phyloP scores from a whole-genome alignment of 2,888 invertebrate genomes.

The Anagyrus pseudococci region DNA sequence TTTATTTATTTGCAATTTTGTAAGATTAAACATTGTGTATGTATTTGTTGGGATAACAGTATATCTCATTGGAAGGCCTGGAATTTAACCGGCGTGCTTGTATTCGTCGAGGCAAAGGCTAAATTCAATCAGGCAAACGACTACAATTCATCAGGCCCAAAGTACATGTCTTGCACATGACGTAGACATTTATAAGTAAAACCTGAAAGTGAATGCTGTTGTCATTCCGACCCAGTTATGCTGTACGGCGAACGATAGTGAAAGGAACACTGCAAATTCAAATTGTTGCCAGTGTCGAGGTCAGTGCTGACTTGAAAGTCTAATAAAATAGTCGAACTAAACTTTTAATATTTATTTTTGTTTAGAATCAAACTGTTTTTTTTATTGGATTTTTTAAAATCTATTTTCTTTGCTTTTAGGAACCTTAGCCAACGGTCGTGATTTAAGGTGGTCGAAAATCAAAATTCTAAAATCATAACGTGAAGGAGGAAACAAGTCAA shows the following conservation, averaged over 20 bases:
- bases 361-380: no score
- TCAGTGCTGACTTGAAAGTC: constrained; percentile 26
- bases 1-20: no score
- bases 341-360: background rate
- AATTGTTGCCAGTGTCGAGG: constrained; percentile 40
- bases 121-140: constrained; percentile 9
- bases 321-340: background rate
- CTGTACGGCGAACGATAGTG: constrained; percentile 34
- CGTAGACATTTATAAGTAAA: constrained; percentile 32
- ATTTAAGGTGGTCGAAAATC: background rate
- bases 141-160: constrained; percentile 18
- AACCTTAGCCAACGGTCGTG: background rate
- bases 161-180: constrained; percentile 28
- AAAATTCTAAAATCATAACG: background rate
- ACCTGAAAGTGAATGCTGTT: constrained; percentile 39
- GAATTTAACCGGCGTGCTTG: no score
- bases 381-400: background rate
- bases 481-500: background rate
- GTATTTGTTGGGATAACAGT: no score
- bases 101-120: background rate
- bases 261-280: constrained; percentile 38
- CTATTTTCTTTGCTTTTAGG: background rate
- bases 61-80: no score
- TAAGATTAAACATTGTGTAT: no score
- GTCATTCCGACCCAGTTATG: constrained; percentile 38